Conservation (phyloP, 2,113 vertebrate genomes). For the Tauraco erythrolophus region DNA sequence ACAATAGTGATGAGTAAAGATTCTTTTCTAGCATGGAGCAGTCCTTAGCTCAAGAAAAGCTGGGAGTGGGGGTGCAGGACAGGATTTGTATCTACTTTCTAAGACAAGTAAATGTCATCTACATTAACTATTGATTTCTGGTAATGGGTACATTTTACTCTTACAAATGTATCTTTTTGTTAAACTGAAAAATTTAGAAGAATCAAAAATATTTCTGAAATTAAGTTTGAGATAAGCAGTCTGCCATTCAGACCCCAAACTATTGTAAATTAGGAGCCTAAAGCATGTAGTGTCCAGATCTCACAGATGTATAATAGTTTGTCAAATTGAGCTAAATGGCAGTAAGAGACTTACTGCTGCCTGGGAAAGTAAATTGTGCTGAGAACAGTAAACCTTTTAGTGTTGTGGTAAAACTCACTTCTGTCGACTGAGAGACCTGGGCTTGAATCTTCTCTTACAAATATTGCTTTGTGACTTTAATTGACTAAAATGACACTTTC, state of each 20-base stretch:
- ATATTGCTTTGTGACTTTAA: background rate
- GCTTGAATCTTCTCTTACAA: background rate
- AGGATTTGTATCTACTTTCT: background rate
- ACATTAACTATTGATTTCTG: background rate
- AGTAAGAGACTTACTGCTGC: background rate
- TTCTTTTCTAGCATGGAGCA: background rate
- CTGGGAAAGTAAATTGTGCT: background rate
- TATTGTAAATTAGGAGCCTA: background rate
- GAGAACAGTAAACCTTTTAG: background rate
- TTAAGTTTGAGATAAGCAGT: background rate
- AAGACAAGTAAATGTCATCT: background rate
- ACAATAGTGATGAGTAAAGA: background rate
- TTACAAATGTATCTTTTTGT: background rate
- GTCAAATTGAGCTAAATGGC: background rate
- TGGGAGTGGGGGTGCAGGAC: background rate
- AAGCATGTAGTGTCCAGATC: background rate
- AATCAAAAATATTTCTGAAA: background rate
- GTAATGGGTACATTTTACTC: background rate
- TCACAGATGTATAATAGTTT: background rate
- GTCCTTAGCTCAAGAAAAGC: background rate
- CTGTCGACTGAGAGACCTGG: background rate
- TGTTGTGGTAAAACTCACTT: background rate
- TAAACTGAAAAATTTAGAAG: background rate
- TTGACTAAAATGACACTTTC: background rate
- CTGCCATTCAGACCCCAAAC: background rate